Evolutionary conservation across 2,888 invertebrate species (phyloP), one percentile per base, ranked within the genome.

Genomic region (Petrolisthes manimaculis): DNA sequence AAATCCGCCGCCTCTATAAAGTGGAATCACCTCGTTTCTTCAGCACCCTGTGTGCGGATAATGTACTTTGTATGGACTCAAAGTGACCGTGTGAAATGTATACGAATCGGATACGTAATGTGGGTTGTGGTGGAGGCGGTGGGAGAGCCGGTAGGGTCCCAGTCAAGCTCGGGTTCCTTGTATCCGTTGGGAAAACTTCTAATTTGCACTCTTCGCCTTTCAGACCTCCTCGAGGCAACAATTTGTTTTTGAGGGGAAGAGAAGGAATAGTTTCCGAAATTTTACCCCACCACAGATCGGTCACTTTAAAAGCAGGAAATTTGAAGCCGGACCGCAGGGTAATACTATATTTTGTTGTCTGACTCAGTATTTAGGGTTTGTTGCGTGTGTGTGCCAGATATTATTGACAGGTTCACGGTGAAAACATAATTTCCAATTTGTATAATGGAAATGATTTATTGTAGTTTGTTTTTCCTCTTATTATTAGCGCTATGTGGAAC

Each of bases 1-100:
- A 89, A 89, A 89, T 89, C 89, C 89, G 84, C 77, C 86, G 84
- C 86, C 86, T 84, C 84, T 81, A 89, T 89, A 89, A 89, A 89
- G 89, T 86, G 86, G 86, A 89, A 89, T 89, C 85, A 89, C 86
- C 86, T 89, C 84, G 89, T 89, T 89, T 84, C 86, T 89, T 86
- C 84, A 75, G 78, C 86, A 53, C 82, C 86, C 83, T 79, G 79
- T 69, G 67, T 69, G 74, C 69, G 86, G 89, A 89, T 89, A 89
- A 89, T 89, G 89, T 89, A 86, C 69, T 55, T 75, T 86, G 71
- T 89, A 86, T 84, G 86, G 86, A 89, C 86, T 89, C 86, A 86
- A 89, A 89, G 86, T 83, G 89, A 74, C 69, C 69, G 14, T 83
- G 86, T 61, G 71, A 83, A 78, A 78, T 83, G 86, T 86, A 61